These are phyloP conservation scores for Protosalanx chinensis DNA, from an alignment of 2,797 vertebrate species.

Conservation along the genomic window DNA sequence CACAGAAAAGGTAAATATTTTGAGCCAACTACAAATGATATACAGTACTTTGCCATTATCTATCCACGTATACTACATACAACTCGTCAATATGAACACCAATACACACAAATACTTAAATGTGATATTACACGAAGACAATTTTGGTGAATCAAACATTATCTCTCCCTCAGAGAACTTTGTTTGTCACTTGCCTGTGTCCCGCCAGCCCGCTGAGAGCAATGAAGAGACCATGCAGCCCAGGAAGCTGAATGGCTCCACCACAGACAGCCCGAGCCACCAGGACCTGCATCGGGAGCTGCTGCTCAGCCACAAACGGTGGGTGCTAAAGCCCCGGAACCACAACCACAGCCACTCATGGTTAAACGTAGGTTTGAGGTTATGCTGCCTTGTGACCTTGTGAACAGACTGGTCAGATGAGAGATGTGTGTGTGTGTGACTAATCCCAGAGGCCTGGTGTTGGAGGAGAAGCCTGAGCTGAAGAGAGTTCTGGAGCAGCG, in stretches of 20 bases:
- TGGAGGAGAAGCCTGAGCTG: conserved; percentile 74
- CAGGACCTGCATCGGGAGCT: conserved; percentile 76
- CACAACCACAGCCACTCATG: neutral
- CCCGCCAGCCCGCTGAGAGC: conserved; percentile 46
- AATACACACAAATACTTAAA: no score
- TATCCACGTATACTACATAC: no score
- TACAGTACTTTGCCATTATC: no score
- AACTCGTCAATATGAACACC: no score
- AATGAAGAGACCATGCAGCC: conserved; percentile 51
- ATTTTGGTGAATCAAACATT: conserved; percentile 9
- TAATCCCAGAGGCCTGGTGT: conserved; percentile 67
- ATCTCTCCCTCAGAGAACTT: conserved; percentile 51
- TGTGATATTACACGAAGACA: no score
- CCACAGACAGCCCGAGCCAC: conserved; percentile 62
- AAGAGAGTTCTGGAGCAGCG: conserved; percentile 73
- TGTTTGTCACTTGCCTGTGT: conserved; percentile 24
- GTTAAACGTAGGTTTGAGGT: neutral
- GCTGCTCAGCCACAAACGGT: conserved; percentile 78
- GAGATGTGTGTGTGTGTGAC: neutral
- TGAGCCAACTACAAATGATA: no score
- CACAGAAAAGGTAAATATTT: conserved; percentile 66
- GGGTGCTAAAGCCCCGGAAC: neutral
- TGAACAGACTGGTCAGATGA: neutral
- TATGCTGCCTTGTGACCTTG: neutral
- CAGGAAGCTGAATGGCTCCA: conserved; percentile 66